A percentile compares a stretch with the other conserved stretches of the same genome.
These are phyloP conservation scores for Theristus sp. DNA, from an alignment of 2,888 invertebrate species.

Conservation along the genomic window DNA sequence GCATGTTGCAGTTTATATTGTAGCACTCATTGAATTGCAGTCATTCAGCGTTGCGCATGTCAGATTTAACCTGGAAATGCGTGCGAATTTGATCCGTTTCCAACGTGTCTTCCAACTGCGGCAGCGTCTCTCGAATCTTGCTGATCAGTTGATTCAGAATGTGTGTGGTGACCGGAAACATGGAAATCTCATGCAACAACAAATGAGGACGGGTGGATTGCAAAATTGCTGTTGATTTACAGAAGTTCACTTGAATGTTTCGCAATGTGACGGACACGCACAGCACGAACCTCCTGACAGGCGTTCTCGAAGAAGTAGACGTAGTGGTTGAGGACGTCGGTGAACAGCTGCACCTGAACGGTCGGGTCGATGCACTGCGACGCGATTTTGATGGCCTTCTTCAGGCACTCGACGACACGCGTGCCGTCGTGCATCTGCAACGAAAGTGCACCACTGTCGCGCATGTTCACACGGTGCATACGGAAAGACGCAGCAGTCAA, in stretches of 20 bases:
- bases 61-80: constrained; percentile 66
- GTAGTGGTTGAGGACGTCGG: constrained; percentile 80
- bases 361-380: constrained; percentile 92
- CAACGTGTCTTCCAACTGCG: constrained; percentile 76
- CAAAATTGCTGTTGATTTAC: no score
- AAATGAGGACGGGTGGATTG: no score
- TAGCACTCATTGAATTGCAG: no score
- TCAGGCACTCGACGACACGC: constrained; percentile 77
- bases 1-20: no score
- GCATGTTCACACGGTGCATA: neutral
- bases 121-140: constrained; percentile 77
- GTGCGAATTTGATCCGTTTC: constrained; percentile 90
- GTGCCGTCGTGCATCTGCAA: constrained; percentile 63
- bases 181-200: no score
- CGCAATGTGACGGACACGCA: no score
- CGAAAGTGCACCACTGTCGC: neutral
- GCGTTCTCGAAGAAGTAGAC: constrained; percentile 78
- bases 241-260: no score
- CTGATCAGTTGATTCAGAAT: constrained; percentile 56
- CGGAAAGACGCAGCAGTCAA: neutral
- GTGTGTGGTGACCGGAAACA: constrained; percentile 44
- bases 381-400: constrained; percentile 80
- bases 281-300: constrained; percentile 51
- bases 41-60: no score
- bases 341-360: constrained; percentile 84